A percentile compares a stretch with the other conserved stretches of the same genome.
phyloP scores from a whole-genome alignment of 2,797 vertebrate species.

The Balearica regulorum region DNA sequence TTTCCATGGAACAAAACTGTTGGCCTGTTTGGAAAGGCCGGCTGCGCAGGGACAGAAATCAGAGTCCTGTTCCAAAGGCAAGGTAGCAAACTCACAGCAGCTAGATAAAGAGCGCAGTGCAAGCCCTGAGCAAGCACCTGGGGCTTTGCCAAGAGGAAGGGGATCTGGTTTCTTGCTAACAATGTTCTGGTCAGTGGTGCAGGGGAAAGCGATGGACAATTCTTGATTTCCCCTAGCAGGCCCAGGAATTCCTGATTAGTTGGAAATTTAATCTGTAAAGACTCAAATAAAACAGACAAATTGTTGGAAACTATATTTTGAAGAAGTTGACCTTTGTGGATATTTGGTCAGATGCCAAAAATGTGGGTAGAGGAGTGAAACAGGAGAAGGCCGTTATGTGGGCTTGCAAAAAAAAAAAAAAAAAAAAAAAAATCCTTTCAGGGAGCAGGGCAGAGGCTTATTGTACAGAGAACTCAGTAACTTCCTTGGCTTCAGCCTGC shows the following conservation, averaged over 20 bases:
- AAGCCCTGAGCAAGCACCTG: not conserved
- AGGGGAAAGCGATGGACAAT: not conserved
- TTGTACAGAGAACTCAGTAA: not conserved
- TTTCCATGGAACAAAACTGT: constrained; percentile 49
- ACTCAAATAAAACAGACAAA: constrained; percentile 32
- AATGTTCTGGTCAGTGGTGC: not conserved
- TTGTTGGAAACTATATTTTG: constrained; percentile 20
- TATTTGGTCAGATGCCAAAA: constrained; percentile 35
- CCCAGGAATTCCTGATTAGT: constrained; percentile 13
- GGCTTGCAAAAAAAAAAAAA: not conserved
- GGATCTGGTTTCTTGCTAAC: constrained; percentile 3
- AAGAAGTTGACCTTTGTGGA: constrained; percentile 40
- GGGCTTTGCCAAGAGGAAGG: not conserved
- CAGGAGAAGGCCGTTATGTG: not conserved
- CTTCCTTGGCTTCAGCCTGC: not conserved
- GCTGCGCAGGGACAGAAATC: not conserved
- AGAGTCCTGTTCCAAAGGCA: constrained; percentile 9
- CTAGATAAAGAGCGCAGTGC: not conserved
- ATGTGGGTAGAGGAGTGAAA: constrained; percentile 22
- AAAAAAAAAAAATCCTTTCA: not conserved
- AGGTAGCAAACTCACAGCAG: constrained; percentile 11
- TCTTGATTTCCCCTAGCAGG: constrained; percentile 16
- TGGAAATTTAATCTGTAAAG: constrained; percentile 29
- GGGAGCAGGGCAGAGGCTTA: not conserved
- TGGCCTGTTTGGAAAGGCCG: not conserved